Percentiles rank a stretch among this genome's conserved stretches.
These are phyloP conservation scores for Copsychus sechellarum DNA, from an alignment of 2,113 vertebrate genomes.

Conservation along the genomic window DNA sequence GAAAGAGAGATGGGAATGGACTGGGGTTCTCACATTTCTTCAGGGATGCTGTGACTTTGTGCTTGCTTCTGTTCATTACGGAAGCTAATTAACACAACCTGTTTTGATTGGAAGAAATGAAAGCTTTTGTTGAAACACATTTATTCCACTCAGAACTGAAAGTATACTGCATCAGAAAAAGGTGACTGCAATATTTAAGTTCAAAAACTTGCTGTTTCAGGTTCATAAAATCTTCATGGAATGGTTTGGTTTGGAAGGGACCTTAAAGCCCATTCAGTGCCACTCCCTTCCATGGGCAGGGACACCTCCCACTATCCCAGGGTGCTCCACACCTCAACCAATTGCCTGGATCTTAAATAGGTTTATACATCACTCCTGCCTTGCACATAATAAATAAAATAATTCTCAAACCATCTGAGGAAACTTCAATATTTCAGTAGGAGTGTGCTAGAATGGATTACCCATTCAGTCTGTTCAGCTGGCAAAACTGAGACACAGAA, in stretches of 20 bases:
- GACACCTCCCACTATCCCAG: not conserved
- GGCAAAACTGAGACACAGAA: not conserved
- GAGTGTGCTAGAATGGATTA: not conserved
- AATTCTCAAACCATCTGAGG: not conserved
- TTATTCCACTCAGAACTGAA: not conserved
- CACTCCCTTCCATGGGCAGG: not conserved
- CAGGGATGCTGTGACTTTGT: not conserved
- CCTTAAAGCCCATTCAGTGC: not conserved
- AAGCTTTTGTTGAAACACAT: not conserved
- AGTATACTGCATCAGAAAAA: not conserved
- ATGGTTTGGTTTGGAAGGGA: not conserved
- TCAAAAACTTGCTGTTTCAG: not conserved
- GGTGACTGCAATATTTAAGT: not conserved
- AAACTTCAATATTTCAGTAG: not conserved
- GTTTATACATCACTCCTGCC: not conserved
- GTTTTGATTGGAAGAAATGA: not conserved
- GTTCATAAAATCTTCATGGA: not conserved
- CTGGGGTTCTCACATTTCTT: not conserved
- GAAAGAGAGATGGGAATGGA: not conserved
- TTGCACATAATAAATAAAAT: not conserved
- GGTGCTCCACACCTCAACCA: not conserved
- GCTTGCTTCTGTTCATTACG: not conserved
- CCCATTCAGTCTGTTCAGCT: not conserved
- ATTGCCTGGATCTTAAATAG: not conserved
- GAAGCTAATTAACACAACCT: not conserved